Evolutionary conservation across 2,888 invertebrate species (phyloP), one percentile per base, ranked within the genome.

Genomic region (Hypercompe scribonia): DNA sequence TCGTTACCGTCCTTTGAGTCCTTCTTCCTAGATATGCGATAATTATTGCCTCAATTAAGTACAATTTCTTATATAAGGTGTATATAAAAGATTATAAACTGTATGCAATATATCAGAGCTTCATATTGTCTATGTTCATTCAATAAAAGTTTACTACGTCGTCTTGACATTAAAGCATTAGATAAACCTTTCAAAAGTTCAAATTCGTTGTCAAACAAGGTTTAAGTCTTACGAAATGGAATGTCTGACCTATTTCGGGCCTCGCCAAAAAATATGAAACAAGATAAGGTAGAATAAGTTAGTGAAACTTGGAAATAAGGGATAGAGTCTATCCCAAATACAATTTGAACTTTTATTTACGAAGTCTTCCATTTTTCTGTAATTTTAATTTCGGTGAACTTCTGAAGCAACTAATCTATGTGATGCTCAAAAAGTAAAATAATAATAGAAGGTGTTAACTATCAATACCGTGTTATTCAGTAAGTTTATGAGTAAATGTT

Each of bases 251-350:
- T 73, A 73, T 31, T 70, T 71, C 36, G 61, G 77, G 77, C 71
- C 74, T 78, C 70, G 34, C 71, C 64, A 71, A 71, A 71, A 58
- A 79, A 79, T 71, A 73, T 65, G 75, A 77, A 77, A 79, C 50
- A 75, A 78, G 65, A 70, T 71, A 75, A 79, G 72, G 71, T 77
- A 71, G 73, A 77, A 73, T 77, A 81, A 81, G 74, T 81, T 75
- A 67, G 39, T 63, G 61, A 66, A 82, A 75, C 71, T 74, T 72
- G 65, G 72, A 73, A 74, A 74, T 75, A 73, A 76, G 73, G 69
- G 72, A 70, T 72, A 36, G 65, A 50, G 50, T 46, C 50, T 69
- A n/a, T 61, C 65, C 72, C 70, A 65, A 73, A 69, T 65, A 77
- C 42, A 77, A 75, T 81, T 77, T 74, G 28, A 77, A 81, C 31